Base-by-base conservation (phyloP, 30 jellyfish, hydroid and myxozoan species). In the Pelagia noctiluca region DNA sequence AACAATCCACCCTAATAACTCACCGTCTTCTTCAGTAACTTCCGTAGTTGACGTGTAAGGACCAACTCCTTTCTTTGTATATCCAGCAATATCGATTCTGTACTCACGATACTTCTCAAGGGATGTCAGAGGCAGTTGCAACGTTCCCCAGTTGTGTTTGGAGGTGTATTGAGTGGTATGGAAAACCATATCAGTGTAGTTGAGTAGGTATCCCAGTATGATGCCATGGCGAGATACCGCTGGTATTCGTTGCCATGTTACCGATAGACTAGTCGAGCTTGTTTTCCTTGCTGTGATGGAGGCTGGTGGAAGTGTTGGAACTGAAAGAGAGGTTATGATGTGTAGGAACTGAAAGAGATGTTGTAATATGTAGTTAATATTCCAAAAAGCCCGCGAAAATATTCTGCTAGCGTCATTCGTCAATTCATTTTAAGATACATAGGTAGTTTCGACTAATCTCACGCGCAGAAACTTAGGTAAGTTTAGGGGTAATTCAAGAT, bases 1-100 rank as follows among this genome's bases (percentile, higher is more conserved):
- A n/a, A n/a, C n/a, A n/a, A n/a, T n/a, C n/a, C n/a, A n/a, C n/a
- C n/a, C n/a, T n/a, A n/a, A n/a, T n/a, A n/a, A 49, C 86, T 75
- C 26, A 75, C 86, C 26, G 35, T 54, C 75, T 50, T 75, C 86
- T 13, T 49, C 74, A 2, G 86, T 75, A 22, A 48, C 23, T 16
- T 29, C 61, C 10, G 53, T 49, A 7, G 54, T 75, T 23, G 86
- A 50, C 2, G 32, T 75, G 31, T 1, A 28, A 0, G 86, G 86
- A 5, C 86, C 86, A 5, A 46, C 28, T 18, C 86, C 86, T 18
- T 75, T 48, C 48, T 53, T 75, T 12, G 86, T 75, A 35, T 24
- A 75, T 11, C 86, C 86, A 25, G 86, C 86, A 49, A 75, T 32
- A 49, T 75, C 86, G 0, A 75, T 33, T 5, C 63, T 25, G 75